These are phyloP conservation scores for Pseudococcus viburni DNA, from an alignment of 2,888 invertebrate genomes.

Conservation along the genomic window DNA sequence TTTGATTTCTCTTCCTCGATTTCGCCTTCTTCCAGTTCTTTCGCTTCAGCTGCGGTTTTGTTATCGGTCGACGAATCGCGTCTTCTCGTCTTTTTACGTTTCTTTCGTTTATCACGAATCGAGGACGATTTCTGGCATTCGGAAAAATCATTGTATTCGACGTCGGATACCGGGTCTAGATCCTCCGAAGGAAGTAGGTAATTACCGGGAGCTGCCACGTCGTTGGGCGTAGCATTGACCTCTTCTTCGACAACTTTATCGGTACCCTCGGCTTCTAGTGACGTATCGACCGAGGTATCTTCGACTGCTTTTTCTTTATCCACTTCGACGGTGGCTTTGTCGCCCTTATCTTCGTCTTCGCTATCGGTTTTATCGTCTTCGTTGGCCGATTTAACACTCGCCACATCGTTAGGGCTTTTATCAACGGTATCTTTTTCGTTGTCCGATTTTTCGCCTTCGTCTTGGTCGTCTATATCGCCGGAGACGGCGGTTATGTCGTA, in stretches of 20 bases:
- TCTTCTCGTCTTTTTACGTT: constrained; percentile 53
- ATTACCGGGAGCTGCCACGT: constrained; percentile 51
- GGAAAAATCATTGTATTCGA: constrained; percentile 64
- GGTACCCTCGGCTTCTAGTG: constrained; percentile 62
- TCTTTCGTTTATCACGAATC: constrained; percentile 43
- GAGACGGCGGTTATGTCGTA: background rate
- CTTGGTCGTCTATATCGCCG: constrained; percentile 69
- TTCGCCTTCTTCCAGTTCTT: constrained; percentile 62
- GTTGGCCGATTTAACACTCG: background rate
- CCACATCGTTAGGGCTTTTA: background rate
- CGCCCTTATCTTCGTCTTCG: constrained; percentile 66
- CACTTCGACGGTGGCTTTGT: constrained; percentile 51
- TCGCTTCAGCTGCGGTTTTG: background rate
- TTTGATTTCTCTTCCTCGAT: constrained; percentile 67
- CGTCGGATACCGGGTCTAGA: constrained; percentile 67
- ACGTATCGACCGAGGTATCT: constrained; percentile 30
- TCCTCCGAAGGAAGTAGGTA: constrained; percentile 64
- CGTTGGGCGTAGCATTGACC: constrained; percentile 20
- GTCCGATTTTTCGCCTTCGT: constrained; percentile 70
- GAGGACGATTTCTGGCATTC: constrained; percentile 57
- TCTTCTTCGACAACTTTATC: constrained; percentile 66
- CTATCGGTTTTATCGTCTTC: constrained; percentile 8
- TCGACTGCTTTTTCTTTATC: background rate
- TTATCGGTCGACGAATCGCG: constrained; percentile 57
- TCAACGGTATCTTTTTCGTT: constrained; percentile 40